Conservation (phyloP, 2,797 vertebrate genomes). For the Serranus cabrilla region DNA sequence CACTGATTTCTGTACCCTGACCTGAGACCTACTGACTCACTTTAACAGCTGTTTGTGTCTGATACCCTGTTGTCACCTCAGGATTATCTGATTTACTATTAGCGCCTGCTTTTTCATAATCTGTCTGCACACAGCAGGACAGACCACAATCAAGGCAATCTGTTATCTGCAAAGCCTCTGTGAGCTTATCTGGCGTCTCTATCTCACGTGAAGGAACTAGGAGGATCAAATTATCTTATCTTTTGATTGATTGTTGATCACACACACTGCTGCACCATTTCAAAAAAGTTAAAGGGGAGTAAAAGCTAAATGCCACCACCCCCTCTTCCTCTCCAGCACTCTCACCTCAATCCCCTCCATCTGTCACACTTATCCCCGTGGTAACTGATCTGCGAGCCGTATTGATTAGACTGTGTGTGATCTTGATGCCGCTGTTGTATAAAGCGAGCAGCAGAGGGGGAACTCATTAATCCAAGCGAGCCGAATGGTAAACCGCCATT, state of each 20-base stretch:
- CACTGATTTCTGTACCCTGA: slow-evolving; percentile 31
- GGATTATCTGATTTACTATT: slow-evolving; percentile 22
- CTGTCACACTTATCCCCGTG: slow-evolving; percentile 49
- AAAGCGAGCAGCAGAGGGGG: slow-evolving; percentile 31
- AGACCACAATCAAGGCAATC: slow-evolving; percentile 10
- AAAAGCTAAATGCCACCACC: slow-evolving; percentile 17
- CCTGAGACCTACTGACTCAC: slow-evolving; percentile 33
- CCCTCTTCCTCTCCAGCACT: not conserved
- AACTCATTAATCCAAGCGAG: slow-evolving; percentile 67
- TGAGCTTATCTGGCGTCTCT: slow-evolving; percentile 7
- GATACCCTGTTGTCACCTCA: slow-evolving; percentile 18
- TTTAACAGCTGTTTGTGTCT: slow-evolving; percentile 31
- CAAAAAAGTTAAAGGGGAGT: not conserved
- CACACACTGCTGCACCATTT: slow-evolving; percentile 5
- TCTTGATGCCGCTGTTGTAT: slow-evolving; percentile 29
- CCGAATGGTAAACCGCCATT: slow-evolving; percentile 48
- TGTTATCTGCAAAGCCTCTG: slow-evolving; percentile 24
- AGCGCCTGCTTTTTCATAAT: slow-evolving; percentile 5
- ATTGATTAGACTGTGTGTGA: slow-evolving; percentile 64
- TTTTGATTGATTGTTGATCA: slow-evolving; percentile 50
- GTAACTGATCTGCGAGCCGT: slow-evolving; percentile 46
- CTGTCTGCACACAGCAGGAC: slow-evolving; percentile 6
- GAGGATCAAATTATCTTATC: slow-evolving; percentile 39
- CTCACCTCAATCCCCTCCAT: slow-evolving; percentile 50
- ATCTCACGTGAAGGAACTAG: not conserved